phyloP scores from a whole-genome alignment of 2,888 invertebrate genomes.

The Agonum fuliginosum region DNA sequence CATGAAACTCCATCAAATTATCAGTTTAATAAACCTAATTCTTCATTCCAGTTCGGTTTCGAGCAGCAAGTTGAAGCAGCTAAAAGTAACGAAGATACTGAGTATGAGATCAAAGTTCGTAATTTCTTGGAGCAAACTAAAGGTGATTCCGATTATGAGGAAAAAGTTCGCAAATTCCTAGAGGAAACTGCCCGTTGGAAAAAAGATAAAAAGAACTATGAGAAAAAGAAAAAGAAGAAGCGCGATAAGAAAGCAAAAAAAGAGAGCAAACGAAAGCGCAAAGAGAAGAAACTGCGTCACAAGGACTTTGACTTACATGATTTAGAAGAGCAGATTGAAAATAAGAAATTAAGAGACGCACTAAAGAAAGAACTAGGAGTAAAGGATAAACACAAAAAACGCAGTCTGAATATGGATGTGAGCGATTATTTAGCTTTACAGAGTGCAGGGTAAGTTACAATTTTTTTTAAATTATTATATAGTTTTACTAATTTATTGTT shows the following conservation, averaged over 20 bases:
- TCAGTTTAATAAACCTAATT: conserved; percentile 84
- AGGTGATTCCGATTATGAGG: conserved; percentile 88
- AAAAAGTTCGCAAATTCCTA: conserved; percentile 88
- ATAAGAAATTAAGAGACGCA: conserved; percentile 81
- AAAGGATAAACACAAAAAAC: conserved; percentile 69
- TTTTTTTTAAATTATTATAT: too few species aligned
- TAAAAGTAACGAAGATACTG: conserved; percentile 75
- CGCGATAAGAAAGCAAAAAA: conserved; percentile 79
- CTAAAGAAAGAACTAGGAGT: conserved; percentile 76
- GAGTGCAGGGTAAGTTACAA: conserved; percentile 69
- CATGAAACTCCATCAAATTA: conserved; percentile 75
- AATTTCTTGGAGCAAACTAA: conserved; percentile 87
- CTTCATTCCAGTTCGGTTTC: conserved; percentile 73
- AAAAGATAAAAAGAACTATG: conserved; percentile 79
- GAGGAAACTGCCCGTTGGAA: conserved; percentile 89
- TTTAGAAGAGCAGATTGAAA: conserved; percentile 78
- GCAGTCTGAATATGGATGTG: conserved; percentile 71
- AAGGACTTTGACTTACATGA: conserved; percentile 81
- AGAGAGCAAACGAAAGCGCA: conserved; percentile 83
- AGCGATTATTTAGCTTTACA: conserved; percentile 72
- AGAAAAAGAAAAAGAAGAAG: conserved; percentile 79
- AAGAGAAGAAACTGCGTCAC: conserved; percentile 83
- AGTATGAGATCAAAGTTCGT: conserved; percentile 82
- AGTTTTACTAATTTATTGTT: neutral
- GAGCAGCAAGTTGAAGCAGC: conserved; percentile 73